Conservation (phyloP, 1,140 invertebrate species). For the Sycophaga agraensis region DNA sequence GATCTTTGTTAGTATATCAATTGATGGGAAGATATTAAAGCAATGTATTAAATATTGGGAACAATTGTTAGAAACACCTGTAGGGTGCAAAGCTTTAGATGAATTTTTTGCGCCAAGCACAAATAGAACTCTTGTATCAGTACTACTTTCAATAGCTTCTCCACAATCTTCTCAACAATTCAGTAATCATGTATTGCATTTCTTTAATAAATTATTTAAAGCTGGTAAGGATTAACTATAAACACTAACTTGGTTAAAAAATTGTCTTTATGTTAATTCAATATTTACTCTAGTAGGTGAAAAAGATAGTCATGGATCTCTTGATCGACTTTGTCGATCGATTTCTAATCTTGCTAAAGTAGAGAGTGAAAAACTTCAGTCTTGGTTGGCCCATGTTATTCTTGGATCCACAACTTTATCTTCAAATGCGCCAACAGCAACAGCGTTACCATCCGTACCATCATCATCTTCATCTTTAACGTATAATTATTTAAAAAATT, state of each 20-base stretch:
- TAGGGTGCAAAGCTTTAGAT: slow-evolving; percentile 78
- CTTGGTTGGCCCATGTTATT: slow-evolving; percentile 71
- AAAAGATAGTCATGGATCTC: slow-evolving; percentile 62
- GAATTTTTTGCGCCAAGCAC: slow-evolving; percentile 71
- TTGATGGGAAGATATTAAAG: slow-evolving; percentile 70
- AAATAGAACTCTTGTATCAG: slow-evolving; percentile 67
- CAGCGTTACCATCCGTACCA: slow-evolving; percentile 50
- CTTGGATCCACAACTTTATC: slow-evolving; percentile 59
- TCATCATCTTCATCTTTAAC: not conserved
- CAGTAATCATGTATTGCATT: slow-evolving; percentile 75
- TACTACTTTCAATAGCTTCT: slow-evolving; percentile 73
- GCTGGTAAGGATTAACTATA: slow-evolving; percentile 57
- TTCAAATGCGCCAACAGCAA: slow-evolving; percentile 52
- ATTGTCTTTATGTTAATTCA: no score
- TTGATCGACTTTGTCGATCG: slow-evolving; percentile 70
- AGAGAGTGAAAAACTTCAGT: slow-evolving; percentile 66
- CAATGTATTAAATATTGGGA: slow-evolving; percentile 81
- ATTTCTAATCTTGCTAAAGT: slow-evolving; percentile 68
- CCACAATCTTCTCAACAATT: slow-evolving; percentile 71
- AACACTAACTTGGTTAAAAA: not conserved
- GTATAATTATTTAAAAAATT: not conserved
- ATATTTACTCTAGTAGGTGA: slow-evolving; percentile 47
- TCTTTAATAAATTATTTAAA: slow-evolving; percentile 78
- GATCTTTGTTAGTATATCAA: slow-evolving; percentile 48
- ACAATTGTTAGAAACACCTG: slow-evolving; percentile 75